Conservation (phyloP, 1,140 invertebrate species). For the Triops cancriformis region DNA sequence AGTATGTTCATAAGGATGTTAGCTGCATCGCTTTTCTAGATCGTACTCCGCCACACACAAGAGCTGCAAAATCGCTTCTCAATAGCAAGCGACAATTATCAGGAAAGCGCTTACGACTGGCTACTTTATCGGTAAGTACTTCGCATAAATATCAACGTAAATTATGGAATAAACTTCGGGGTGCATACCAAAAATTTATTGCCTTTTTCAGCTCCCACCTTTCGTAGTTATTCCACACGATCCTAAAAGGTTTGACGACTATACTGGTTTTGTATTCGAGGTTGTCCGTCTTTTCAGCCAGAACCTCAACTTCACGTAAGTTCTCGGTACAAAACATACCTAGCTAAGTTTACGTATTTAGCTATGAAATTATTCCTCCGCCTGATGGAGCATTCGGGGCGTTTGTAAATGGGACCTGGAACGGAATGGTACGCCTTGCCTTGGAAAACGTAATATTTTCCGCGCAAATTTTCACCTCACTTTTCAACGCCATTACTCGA, state of each 20-base stretch:
- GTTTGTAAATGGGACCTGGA: conserved; percentile 17
- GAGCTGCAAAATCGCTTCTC: neutral
- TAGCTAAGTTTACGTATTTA: too few species aligned
- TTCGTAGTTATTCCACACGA: neutral
- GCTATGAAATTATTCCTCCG: neutral
- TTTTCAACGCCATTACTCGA: neutral
- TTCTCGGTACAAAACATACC: neutral
- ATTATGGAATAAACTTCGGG: neutral
- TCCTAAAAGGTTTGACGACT: neutral
- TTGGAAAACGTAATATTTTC: neutral
- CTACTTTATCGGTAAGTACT: neutral
- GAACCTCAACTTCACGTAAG: neutral
- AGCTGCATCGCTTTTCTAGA: neutral
- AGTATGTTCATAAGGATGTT: neutral
- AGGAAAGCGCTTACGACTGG: neutral
- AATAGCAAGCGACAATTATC: neutral
- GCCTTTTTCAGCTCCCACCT: neutral
- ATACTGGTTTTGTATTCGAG: neutral
- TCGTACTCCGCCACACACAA: neutral
- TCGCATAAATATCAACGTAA: neutral
- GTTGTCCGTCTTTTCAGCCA: neutral
- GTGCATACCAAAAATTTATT: too few species aligned
- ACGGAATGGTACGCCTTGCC: conserved; percentile 17
- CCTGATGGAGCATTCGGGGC: conserved; percentile 17
- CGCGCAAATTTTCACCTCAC: neutral